Evolutionary conservation across 2,797 vertebrate genomes (phyloP), one percentile per base, ranked within the genome.

Genomic region (Enteromius trimaculatus): DNA sequence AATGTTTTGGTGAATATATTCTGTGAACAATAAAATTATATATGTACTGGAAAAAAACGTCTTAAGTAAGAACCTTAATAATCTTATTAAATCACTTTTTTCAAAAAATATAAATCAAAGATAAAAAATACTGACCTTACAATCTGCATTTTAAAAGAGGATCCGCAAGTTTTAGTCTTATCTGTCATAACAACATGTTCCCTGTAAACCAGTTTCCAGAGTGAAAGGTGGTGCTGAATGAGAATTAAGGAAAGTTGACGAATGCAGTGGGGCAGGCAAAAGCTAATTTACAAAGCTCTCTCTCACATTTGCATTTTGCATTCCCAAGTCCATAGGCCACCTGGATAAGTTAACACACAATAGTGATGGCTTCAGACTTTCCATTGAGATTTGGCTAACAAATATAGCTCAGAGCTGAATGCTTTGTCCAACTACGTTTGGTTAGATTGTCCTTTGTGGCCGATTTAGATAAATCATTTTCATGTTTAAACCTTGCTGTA

Each of bases 341-440:
- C 64, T 83, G 81, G 60, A 37, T 77, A 81, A 81, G 81, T 69
- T 75, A 80, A 26, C 64, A 53, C 44, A 79, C 37, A n/a, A 64
- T 10, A 47, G 34, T 69, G 39, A 79, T 76, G 47, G 65, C 39
- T 55, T 85, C 51, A 66, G 55, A 71, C 62, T 86, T 86, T 88
- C 85, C 83, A 86, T 83, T 66, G 64, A 58, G 11, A 85, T 88
- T 88, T 88, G 85, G 42, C 58, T 85, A 87, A 64, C 87, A 88
- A 88, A 88, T 87, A 4, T 17, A 58, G 55, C 49, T 34, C 13
- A 29, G 37, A 42, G 6, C n/a, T 31, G 42, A 44, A 31, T 80
- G 55, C 49, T 47, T 62, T 84, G 65, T 58, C 60, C n/a, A 21
- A 11, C 9, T 42, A 2, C 34, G 74, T 68, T 77, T 77, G 81